Conservation (phyloP, 2,797 vertebrate genomes). For the Chrysocyon brachyurus region DNA sequence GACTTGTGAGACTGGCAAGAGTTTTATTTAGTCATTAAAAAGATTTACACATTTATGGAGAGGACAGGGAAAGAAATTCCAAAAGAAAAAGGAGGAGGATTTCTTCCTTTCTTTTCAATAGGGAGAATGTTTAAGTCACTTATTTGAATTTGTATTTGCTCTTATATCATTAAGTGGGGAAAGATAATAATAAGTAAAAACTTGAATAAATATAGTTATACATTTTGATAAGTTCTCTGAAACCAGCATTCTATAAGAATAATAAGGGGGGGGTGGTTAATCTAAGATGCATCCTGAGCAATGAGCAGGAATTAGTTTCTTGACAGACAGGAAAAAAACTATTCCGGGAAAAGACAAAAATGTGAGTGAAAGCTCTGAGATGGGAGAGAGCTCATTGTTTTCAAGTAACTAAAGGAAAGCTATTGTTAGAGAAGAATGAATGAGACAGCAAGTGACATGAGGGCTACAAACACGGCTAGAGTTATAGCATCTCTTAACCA, state of each 20-base stretch:
- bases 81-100: background rate
- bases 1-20: background rate
- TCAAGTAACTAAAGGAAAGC: constrained; percentile 5
- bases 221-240: constrained; percentile 3
- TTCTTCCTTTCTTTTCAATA: background rate
- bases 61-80: background rate
- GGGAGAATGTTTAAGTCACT: constrained; percentile 31
- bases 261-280: background rate
- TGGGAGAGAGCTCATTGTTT: background rate
- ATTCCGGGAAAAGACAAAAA: background rate
- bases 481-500: background rate
- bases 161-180: background rate
- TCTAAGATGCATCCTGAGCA: background rate
- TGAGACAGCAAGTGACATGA: background rate
- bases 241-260: background rate
- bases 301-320: background rate
- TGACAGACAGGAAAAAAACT: background rate
- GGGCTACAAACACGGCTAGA: background rate
- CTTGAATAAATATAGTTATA: background rate
- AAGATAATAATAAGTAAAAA: background rate
- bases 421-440: background rate
- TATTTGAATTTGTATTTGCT: background rate
- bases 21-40: constrained; percentile 41
- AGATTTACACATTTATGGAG: background rate
- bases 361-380: background rate